A percentile compares a stretch with the other conserved stretches of the same genome.
Evolutionary conservation across 2,888 invertebrate genomes (phyloP).

Genomic region (Formica aserva): DNA sequence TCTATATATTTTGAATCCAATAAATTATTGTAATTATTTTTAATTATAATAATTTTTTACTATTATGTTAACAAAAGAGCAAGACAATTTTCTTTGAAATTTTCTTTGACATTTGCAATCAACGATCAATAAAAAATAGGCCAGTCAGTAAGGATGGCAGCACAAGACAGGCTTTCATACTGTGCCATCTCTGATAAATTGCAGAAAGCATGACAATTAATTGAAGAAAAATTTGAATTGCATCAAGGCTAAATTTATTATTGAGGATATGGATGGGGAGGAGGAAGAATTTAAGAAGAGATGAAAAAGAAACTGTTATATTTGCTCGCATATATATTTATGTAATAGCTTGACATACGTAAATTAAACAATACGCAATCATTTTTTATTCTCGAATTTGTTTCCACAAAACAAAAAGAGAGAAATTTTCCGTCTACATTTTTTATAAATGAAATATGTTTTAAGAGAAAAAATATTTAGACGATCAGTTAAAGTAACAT

Average conservation of each 20-base stretch:
- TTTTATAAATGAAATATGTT: background rate
- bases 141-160: slow-evolving; percentile 29
- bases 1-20: background rate
- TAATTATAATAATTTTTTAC: background rate
- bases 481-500: slow-evolving; percentile 52
- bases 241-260: background rate
- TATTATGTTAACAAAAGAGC: background rate
- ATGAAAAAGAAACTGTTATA: slow-evolving; percentile 45
- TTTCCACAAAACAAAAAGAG: background rate
- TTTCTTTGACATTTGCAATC: slow-evolving; percentile 26
- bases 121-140: slow-evolving; percentile 30
- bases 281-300: background rate
- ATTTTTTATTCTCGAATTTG: slow-evolving; percentile 5
- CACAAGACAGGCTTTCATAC: background rate
- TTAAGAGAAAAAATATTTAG: slow-evolving; percentile 21
- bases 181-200: slow-evolving; percentile 37
- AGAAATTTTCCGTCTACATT: background rate
- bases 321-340: slow-evolving; percentile 70
- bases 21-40: background rate
- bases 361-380: slow-evolving; percentile 21
- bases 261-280: background rate
- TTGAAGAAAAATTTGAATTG: slow-evolving; percentile 26
- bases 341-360: slow-evolving; percentile 52
- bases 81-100: slow-evolving; percentile 4
- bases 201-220: background rate